These are phyloP conservation scores for Sebastes cheni DNA, from an alignment of 2,797 vertebrate species.

Conservation along the genomic window DNA sequence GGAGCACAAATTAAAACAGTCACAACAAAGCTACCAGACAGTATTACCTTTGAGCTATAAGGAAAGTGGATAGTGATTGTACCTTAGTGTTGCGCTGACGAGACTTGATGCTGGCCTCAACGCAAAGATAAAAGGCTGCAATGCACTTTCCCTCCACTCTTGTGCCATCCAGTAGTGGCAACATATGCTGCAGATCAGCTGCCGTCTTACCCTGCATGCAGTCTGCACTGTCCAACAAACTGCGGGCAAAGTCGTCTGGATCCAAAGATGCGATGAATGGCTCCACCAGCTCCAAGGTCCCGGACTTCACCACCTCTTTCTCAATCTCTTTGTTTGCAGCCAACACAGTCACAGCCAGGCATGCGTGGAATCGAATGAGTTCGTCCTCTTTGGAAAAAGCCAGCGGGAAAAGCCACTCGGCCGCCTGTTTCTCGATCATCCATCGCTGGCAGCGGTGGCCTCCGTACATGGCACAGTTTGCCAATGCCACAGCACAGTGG, in stretches of 20 bases:
- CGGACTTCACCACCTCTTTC: constrained; percentile 95
- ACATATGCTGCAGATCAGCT: constrained; percentile 91
- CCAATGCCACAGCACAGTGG: constrained; percentile 93
- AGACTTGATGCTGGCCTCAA: constrained; percentile 92
- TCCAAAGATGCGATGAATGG: constrained; percentile 95
- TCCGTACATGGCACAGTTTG: constrained; percentile 97
- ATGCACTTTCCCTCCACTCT: constrained; percentile 95
- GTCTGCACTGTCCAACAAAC: constrained; percentile 89
- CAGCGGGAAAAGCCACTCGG: constrained; percentile 97
- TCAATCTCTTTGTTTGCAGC: constrained; percentile 95
- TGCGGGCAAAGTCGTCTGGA: constrained; percentile 88
- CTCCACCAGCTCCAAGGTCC: constrained; percentile 96
- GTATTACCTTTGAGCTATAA: neutral
- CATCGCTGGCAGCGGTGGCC: constrained; percentile 92
- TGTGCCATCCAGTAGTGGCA: constrained; percentile 92
- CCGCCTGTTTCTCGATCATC: constrained; percentile 94
- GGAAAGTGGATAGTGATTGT: neutral
- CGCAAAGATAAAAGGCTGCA: constrained; percentile 94
- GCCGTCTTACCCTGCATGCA: constrained; percentile 91
- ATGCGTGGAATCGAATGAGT: constrained; percentile 92
- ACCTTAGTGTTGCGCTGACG: constrained; percentile 95
- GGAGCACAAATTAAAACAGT: neutral
- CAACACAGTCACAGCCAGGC: constrained; percentile 91
- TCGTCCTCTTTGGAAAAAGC: constrained; percentile 96
- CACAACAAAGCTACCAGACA: constrained; percentile 1